Base-by-base conservation (phyloP, 2,113 vertebrate species). In the Scolopax mira region DNA sequence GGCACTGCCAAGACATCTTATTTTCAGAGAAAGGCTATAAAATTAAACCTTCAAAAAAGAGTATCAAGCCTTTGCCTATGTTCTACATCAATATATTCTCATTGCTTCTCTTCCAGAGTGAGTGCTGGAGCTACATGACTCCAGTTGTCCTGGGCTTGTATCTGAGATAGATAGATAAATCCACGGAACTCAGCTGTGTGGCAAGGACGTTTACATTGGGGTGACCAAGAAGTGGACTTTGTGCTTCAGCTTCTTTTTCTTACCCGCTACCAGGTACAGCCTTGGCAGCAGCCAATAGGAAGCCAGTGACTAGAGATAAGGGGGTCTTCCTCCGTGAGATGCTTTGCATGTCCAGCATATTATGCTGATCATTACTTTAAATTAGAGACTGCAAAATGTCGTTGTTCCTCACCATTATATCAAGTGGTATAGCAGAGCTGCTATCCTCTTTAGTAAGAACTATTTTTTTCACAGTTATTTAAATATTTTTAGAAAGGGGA, bases 401-500 rank as follows among this genome's bases (percentile, higher is more conserved):
- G 42, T 44, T 96, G n/a, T 74, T 48, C 65, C 42, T 90, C 74
- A 61, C 22, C 11, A 5, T 52, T 37, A 30, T 3, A 62, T 60
- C 39, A 82, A 58, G 49, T 80, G 37, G 22, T 77, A 71, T 7
- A 85, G 11, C 39, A 64, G 28, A 93, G 18, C 57, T 87, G 33
- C 92, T 42, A 31, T 65, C 28, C 58, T 62, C 16, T 64, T 94
- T 41, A 87, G 21, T 28, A 93, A 88, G 11, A 79, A 72, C 74
- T 61, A 79, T 13, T 79, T 77, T 89, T 79, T 71, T 55, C 83
- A 88, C 51, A 57, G 64, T 58, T 96, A 75, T 92, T 92, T 55
- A 90, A 72, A 79, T 66, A 46, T 28, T 94, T 93, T 92, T 83
- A 21, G 52, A 80, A 95, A 11, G 58, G n/a, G 24, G 25, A 94